A percentile compares a stretch with the other conserved stretches of the same genome.
Evolutionary conservation across 2,797 vertebrate species (phyloP).

Genomic region (Cyprinodon diabolis): DNA sequence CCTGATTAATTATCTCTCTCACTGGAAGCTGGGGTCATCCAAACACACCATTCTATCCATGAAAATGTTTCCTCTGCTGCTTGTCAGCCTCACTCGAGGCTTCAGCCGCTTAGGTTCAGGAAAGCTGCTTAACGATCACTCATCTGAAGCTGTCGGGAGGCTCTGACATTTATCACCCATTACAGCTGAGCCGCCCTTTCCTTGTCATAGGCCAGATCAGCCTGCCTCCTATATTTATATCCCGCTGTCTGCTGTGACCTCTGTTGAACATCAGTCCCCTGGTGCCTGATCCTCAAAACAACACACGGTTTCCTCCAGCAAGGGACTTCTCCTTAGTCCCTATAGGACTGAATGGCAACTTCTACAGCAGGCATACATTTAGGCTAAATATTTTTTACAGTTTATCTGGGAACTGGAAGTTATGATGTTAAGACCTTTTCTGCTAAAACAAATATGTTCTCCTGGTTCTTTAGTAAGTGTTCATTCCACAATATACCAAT

Average conservation of each 20-base stretch:
- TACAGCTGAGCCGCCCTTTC: slow-evolving; percentile 64
- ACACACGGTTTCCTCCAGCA: slow-evolving; percentile 33
- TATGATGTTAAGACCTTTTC: background rate
- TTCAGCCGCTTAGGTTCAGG: slow-evolving; percentile 40
- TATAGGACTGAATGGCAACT: slow-evolving; percentile 1
- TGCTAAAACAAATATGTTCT: no score
- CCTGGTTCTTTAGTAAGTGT: background rate
- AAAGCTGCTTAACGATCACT: slow-evolving; percentile 68
- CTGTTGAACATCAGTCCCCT: slow-evolving; percentile 52
- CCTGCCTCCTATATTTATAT: slow-evolving; percentile 68
- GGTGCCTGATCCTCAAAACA: slow-evolving; percentile 50
- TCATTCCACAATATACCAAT: no score
- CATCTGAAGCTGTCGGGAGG: slow-evolving; percentile 62
- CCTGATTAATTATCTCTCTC: slow-evolving; percentile 73
- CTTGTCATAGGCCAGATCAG: slow-evolving; percentile 67
- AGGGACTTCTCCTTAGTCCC: slow-evolving; percentile 17
- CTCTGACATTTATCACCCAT: slow-evolving; percentile 73
- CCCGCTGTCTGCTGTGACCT: slow-evolving; percentile 62
- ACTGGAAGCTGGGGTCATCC: slow-evolving; percentile 62
- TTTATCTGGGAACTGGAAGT: background rate
- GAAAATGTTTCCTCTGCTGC: slow-evolving; percentile 75
- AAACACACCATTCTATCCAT: slow-evolving; percentile 63
- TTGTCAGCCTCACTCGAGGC: slow-evolving; percentile 65
- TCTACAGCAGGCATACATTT: background rate
- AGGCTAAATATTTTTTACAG: background rate